Conservation (phyloP, 2,888 invertebrate species). For the Drosophila atroscutellata region DNA sequence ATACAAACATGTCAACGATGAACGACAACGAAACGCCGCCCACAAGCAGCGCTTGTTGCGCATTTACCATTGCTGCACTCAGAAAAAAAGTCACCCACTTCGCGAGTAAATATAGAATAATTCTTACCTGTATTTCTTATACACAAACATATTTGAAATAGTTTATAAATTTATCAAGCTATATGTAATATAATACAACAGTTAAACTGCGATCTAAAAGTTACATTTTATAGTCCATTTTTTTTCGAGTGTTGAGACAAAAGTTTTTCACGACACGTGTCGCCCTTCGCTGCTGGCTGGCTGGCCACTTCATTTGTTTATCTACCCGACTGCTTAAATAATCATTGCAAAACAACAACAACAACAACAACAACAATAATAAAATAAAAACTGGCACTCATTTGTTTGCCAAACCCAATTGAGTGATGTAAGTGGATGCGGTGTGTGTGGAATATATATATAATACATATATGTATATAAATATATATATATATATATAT, state of each 20-base stretch:
- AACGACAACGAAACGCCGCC: slow-evolving; percentile 20
- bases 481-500: background rate
- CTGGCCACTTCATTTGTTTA: slow-evolving; percentile 39
- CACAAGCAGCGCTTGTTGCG: slow-evolving; percentile 56
- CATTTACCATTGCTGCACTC: slow-evolving; percentile 31
- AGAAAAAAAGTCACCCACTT: background rate
- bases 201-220: no score
- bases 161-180: no score
- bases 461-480: background rate
- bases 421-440: slow-evolving; percentile 60
- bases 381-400: slow-evolving; percentile 22
- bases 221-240: background rate
- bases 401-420: slow-evolving; percentile 66
- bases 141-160: no score
- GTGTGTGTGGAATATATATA: background rate
- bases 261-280: slow-evolving; percentile 59
- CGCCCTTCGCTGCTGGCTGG: slow-evolving; percentile 18
- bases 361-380: background rate
- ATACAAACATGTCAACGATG: slow-evolving; percentile 74
- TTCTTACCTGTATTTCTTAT: no score
- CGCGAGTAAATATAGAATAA: no score
- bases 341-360: slow-evolving; percentile 30
- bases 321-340: slow-evolving; percentile 40
- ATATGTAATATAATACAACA: no score
- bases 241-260: slow-evolving; percentile 10